Evolutionary conservation across 1,140 invertebrate species (phyloP), one percentile per base, ranked within the genome.

Genomic region (Drosophila fuyamai): DNA sequence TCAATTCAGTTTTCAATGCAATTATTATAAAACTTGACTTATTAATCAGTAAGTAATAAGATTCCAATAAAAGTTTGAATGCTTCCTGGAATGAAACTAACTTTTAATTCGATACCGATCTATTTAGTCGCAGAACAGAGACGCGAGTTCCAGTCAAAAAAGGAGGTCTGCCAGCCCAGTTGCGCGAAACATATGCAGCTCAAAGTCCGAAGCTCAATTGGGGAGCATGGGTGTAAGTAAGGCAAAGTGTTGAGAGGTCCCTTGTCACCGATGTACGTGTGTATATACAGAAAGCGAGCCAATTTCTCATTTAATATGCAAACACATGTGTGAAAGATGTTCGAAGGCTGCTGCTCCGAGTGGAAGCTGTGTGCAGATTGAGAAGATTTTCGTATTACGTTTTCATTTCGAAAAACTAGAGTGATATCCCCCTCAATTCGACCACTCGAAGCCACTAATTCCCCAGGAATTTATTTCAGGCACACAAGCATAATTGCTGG

Each of bases 311-410:
- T 75, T 50, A 65, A 75, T 76, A 75, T 76, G 73, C 71, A 75
- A 75, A 76, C 73, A 76, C 75, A 53, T 76, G 73, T 75, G 73
- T 57, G 35, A 65, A 76, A 76, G 71, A 76, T 76, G 73, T 76
- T 57, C 54, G 46, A 51, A 51, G 36, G 67, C 14, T 62, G 59
- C 29, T 58, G n/a, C 16, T 40, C 16, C 2, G 43, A 57, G 58
- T 14, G 63, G 35, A 62, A 66, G 38, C 62, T 46, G 57, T 18
- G 23, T 36, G 13, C 58, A 62, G 44, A 43, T 67, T 50, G 63
- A 67, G 60, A 18, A 44, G 63, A 67, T 68, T 66, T 68, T 44
- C 36, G 23, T 43, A 36, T n/a, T 50, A 40, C 36, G 16, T 66
- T 68, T 66, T 68, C 46, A 27, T 65, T 36, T 51, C 14, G 47